Base-by-base conservation (phyloP, 2,797 vertebrate species). In the Dromococcyx pavoninus region DNA sequence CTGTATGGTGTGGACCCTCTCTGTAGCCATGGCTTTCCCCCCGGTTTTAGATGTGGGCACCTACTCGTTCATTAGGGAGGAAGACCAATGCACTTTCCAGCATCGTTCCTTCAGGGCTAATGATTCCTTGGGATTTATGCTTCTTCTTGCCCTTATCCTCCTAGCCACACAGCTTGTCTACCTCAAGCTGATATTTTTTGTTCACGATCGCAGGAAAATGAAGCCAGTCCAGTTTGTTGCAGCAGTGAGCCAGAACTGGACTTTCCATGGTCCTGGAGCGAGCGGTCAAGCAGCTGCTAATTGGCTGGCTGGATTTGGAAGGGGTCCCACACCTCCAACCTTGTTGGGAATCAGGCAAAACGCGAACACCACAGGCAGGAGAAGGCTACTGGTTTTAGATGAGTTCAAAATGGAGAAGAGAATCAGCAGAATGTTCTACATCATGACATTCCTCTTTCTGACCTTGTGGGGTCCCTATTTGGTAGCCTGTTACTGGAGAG, bases 101-200 rank as follows among this genome's bases (percentile, higher is more conserved):
- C 99, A 99, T 97, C 99, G 99, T 78, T 99, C 99, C 95, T 99
- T 99, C 98, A 98, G 99, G 96, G 99, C 99, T 95, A 99, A 99
- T 60, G 99, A 99, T 98, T 99, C 99, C 48, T 98, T 99, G 98
- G 99, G 99, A 98, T 99, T 99, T 98, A 99, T 99, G 99, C 98
- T 99, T 94, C 98, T 99, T 91, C 99, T 99, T 97, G 99, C 99
- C 60, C 99, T 99, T 95, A 99, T 99, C 97, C 99, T 99, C 96
- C 98, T 99, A 97, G 99, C 99, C 98, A 99, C 99, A 96, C 99
- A 99, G 99, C 98, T 99, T 98, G 99, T 99, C 98, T 99, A 99
- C 99, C 99, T 99, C 99, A 99, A 99, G 99, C 99, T 99, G 98
- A 99, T 99, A 97, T 99, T 99, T 98, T 99, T 99, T 75, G 99